Evolutionary conservation across 2,888 invertebrate genomes (phyloP).

Genomic region (Metellina segmentata): DNA sequence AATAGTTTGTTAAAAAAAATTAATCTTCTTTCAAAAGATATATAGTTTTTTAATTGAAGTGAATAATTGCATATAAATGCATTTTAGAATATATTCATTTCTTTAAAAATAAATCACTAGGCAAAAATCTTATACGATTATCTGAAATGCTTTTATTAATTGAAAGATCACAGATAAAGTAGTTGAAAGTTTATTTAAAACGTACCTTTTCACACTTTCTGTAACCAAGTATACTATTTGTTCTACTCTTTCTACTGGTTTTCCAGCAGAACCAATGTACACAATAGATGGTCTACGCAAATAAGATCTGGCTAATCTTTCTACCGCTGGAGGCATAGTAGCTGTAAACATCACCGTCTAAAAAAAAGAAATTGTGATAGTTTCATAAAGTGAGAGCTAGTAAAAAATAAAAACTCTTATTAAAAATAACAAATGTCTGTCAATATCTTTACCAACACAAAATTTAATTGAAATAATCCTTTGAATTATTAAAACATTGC

Average conservation of each 20-base stretch:
- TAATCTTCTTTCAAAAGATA: background rate
- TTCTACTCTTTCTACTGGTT: constrained; percentile 98
- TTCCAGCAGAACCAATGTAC: constrained; percentile 97
- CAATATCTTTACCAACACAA: too few species aligned
- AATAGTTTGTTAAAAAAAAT: background rate
- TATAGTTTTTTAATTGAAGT: background rate
- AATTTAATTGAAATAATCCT: background rate
- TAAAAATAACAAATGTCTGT: background rate
- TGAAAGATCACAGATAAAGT: too few species aligned
- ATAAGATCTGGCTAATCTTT: constrained; percentile 96
- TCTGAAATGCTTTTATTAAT: too few species aligned
- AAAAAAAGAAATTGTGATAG: constrained; percentile 34
- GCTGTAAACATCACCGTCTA: constrained; percentile 99
- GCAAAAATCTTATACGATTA: too few species aligned
- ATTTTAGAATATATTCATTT: too few species aligned
- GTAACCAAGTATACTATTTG: constrained; percentile 97
- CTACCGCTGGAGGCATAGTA: constrained; percentile 99
- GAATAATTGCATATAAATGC: too few species aligned
- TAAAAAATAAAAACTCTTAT: background rate
- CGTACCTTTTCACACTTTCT: constrained; percentile 93
- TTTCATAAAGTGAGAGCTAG: background rate
- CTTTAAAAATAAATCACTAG: too few species aligned
- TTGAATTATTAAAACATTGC: background rate
- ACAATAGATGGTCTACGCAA: constrained; percentile 97
- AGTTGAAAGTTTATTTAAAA: too few species aligned